Conservation (phyloP, 2,113 vertebrate species). For the Cervus canadensis region DNA sequence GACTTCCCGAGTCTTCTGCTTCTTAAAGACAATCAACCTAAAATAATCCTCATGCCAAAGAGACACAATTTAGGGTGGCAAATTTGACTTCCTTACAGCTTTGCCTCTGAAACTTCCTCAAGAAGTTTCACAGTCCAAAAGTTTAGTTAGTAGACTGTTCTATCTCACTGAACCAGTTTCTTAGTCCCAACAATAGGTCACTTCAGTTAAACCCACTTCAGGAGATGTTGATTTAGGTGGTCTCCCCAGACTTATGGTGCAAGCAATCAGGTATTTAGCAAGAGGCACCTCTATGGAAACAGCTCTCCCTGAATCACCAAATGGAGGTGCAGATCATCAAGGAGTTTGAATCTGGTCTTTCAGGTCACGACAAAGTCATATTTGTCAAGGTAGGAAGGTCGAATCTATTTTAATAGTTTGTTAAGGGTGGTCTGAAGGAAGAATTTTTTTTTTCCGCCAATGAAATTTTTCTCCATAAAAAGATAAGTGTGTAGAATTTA, state of each 20-base stretch:
- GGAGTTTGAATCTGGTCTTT: neutral
- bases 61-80: neutral
- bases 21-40: neutral
- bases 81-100: neutral
- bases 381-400: neutral
- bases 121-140: neutral
- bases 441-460: neutral
- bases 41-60: neutral
- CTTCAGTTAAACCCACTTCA: neutral
- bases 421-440: neutral
- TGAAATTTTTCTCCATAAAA: neutral
- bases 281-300: neutral
- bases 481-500: neutral
- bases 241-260: neutral
- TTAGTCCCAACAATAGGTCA: neutral
- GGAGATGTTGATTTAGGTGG: neutral
- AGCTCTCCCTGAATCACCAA: neutral
- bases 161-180: neutral
- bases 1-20: neutral
- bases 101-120: neutral
- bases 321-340: neutral
- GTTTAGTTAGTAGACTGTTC: neutral
- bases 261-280: neutral
- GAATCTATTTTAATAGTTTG: neutral
- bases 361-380: neutral